A percentile compares a stretch with the other conserved stretches of the same genome.
These are phyloP conservation scores for Grallaria varia DNA, from an alignment of 2,113 vertebrate species.

Conservation along the genomic window DNA sequence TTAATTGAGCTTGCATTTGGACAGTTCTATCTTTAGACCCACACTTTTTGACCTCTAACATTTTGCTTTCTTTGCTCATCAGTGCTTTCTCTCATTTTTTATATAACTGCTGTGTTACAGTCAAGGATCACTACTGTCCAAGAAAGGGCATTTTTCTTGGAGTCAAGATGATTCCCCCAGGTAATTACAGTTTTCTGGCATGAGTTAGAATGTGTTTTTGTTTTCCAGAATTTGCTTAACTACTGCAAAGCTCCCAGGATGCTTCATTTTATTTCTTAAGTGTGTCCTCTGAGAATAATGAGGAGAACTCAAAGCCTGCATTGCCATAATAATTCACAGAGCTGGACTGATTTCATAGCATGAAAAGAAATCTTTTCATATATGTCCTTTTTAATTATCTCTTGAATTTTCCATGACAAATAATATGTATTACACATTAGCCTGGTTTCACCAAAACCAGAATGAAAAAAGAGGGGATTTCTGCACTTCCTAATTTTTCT, in stretches of 20 bases:
- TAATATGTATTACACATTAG: neutral
- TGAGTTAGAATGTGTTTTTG: conserved; percentile 44
- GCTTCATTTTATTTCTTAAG: conserved; percentile 25
- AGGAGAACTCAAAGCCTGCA: conserved; percentile 40
- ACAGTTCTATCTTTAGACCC: conserved; percentile 48
- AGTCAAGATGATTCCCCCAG: neutral
- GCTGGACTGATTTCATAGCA: neutral
- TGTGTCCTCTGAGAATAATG: conserved; percentile 8
- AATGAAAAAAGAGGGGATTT: neutral
- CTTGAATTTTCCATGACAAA: neutral
- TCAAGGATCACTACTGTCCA: neutral
- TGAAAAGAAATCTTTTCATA: conserved; percentile 12
- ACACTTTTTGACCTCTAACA: conserved; percentile 37
- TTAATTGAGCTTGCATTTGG: conserved; percentile 36
- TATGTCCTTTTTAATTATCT: neutral
- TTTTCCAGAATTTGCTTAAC: conserved; percentile 57
- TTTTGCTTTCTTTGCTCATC: conserved; percentile 34
- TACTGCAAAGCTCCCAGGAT: conserved; percentile 27
- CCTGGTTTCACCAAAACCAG: neutral
- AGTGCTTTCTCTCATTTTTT: neutral
- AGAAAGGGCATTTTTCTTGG: neutral
- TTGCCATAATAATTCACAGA: conserved; percentile 23
- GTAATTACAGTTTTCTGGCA: neutral
- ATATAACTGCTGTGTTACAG: neutral
- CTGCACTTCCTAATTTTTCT: neutral